Evolutionary conservation across 2,888 invertebrate genomes (phyloP), one percentile per base, ranked within the genome.

Genomic region (Pristionchus entomophagus): DNA sequence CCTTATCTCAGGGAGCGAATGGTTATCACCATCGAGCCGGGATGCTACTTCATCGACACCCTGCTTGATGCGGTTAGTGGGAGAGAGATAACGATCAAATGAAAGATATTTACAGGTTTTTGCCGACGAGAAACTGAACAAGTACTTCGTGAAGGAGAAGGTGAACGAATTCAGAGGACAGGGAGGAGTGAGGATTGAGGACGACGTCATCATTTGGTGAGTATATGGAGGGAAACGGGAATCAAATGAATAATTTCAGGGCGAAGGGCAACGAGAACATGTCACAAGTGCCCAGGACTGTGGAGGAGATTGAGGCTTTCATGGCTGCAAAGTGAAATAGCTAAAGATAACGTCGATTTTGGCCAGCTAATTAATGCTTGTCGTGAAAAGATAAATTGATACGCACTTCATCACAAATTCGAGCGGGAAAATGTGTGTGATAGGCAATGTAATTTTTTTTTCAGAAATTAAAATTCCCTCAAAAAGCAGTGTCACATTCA

Each of bases 141-240:
- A 95, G 90, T 99, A 96, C 94, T 95, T 99, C 89, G 96, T 96
- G 88, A 95, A 95, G 88, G 96, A 96, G 2, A 95, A 95, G 82
- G 94, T 98, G 89, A 95, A 96, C 77, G 95, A 96, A 85, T 97
- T 96, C 94, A 95, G 96, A 62, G 96, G 96, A 5, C 96, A 96
- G 93, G 99, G 99, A 32, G 99, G 99, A 32, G 97, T 95, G 88
- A 92, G 94, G n/a, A 99, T 99, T 90, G 99, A 99, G 94, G 99
- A 99, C 93, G 97, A 98, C 94, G 96, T 99, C 12, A 95, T 96
- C 0, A 96, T 99, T 59, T 98, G 97, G 85, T 73, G 26, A n/a
- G 29, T 32, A 2, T 14, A 14, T 2, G 8, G 32, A 5, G 35
- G 22, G 5, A 19, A 10, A 10, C 45, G 14, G 45, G 14, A 45